Evolutionary conservation across 2,888 invertebrate genomes (phyloP).

Genomic region (Marasmarcha lunaedactyla): DNA sequence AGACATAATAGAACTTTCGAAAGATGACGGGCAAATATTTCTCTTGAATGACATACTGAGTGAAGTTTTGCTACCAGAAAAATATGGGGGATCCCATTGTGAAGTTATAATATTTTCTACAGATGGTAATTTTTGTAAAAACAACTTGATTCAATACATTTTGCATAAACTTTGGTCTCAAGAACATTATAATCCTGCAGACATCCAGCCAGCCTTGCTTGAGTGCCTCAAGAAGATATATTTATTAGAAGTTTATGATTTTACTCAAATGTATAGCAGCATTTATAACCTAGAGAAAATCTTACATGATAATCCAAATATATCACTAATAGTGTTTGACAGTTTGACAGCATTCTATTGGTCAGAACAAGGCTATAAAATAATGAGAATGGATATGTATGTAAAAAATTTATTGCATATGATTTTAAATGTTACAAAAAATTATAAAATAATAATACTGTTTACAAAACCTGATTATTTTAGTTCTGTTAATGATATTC

Average conservation of each 20-base stretch:
- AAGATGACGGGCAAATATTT: constrained; percentile 25
- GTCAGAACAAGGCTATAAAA: constrained; percentile 56
- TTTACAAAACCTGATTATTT: constrained; percentile 68
- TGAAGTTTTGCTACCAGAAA: constrained; percentile 32
- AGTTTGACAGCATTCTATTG: constrained; percentile 64
- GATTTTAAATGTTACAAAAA: constrained; percentile 53
- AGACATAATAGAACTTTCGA: constrained; percentile 45
- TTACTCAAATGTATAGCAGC: constrained; percentile 44
- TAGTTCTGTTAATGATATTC: constrained; percentile 38
- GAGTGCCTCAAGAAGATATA: constrained; percentile 19
- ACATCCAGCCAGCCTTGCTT: background rate
- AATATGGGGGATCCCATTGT: constrained; percentile 28
- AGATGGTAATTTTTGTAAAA: constrained; percentile 44
- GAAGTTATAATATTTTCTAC: constrained; percentile 49
- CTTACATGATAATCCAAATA: constrained; percentile 36
- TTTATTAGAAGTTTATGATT: constrained; percentile 45
- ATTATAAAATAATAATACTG: constrained; percentile 56
- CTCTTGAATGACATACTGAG: constrained; percentile 42
- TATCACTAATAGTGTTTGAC: constrained; percentile 49
- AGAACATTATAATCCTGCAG: background rate
- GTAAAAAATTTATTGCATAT: constrained; percentile 42
- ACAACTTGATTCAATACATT: constrained; percentile 3
- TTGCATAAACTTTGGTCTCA: background rate
- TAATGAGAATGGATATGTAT: constrained; percentile 61
- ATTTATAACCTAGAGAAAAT: constrained; percentile 52